phyloP scores from a whole-genome alignment of 2,113 vertebrate species.

The Lota lota region DNA sequence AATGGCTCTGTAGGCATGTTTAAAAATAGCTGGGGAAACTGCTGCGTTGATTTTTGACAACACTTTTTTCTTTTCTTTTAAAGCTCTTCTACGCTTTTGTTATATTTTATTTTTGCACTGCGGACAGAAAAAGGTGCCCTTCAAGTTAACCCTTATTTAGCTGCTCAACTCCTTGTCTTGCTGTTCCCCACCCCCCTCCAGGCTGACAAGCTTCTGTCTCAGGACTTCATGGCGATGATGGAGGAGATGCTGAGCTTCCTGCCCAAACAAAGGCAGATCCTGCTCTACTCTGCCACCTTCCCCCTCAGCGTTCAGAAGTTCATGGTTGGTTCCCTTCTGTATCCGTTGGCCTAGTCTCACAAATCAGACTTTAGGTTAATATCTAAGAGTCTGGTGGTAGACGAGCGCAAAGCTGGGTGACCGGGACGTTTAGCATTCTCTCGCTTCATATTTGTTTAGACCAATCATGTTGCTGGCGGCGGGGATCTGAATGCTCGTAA shows the following conservation, averaged over 20 bases:
- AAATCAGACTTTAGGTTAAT: neutral
- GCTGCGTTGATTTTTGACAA: too few species aligned
- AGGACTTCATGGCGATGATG: slow-evolving; percentile 99
- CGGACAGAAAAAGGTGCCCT: too few species aligned
- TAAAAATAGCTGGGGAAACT: too few species aligned
- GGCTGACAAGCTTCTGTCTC: slow-evolving; percentile 98
- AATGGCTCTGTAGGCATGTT: too few species aligned
- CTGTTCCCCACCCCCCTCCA: slow-evolving; percentile 34
- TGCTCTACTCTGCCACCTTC: slow-evolving; percentile 97
- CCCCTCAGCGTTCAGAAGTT: slow-evolving; percentile 98
- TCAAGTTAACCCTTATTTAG: too few species aligned
- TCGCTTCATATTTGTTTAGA: neutral
- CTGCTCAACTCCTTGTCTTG: too few species aligned
- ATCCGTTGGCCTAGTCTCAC: neutral
- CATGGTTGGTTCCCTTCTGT: slow-evolving; percentile 80
- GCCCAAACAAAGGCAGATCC: slow-evolving; percentile 96
- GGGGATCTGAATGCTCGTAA: too few species aligned
- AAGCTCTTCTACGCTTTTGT: too few species aligned
- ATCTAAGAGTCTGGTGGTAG: neutral
- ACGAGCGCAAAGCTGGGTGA: too few species aligned
- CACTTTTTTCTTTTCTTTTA: too few species aligned
- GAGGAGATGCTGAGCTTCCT: slow-evolving; percentile 95
- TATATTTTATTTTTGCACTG: too few species aligned
- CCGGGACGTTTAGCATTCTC: neutral
- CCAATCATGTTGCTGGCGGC: neutral